These are phyloP conservation scores for Neopipo cinnamomea DNA, from an alignment of 2,113 vertebrate genomes.

Conservation along the genomic window DNA sequence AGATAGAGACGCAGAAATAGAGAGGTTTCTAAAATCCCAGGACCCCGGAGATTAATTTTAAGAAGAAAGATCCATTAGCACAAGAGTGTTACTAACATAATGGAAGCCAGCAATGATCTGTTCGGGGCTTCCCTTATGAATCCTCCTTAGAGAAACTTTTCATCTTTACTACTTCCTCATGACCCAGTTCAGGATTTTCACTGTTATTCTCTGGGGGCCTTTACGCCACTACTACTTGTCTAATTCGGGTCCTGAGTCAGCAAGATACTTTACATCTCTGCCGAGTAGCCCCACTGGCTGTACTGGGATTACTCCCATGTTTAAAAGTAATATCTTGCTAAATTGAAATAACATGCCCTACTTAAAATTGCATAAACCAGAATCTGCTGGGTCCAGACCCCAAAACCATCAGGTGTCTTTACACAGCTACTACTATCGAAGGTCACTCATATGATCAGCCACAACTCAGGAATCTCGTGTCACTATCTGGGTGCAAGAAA, in stretches of 20 bases:
- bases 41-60: constrained; percentile 16
- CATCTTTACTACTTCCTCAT: constrained; percentile 67
- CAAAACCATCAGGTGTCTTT: neutral
- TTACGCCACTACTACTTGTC: constrained; percentile 36
- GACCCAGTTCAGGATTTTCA: constrained; percentile 63
- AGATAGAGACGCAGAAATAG: neutral
- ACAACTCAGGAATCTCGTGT: neutral
- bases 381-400: neutral
- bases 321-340: constrained; percentile 45
- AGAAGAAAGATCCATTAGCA: constrained; percentile 15
- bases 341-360: constrained; percentile 51
- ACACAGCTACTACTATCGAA: neutral
- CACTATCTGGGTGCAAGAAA: neutral
- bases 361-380: constrained; percentile 36
- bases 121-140: constrained; percentile 24
- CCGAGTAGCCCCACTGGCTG: constrained; percentile 36
- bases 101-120: constrained; percentile 46
- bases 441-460: neutral
- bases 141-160: constrained; percentile 61
- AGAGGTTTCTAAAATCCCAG: constrained; percentile 40
- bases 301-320: constrained; percentile 42
- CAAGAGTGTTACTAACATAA: neutral
- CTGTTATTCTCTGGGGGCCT: constrained; percentile 37
- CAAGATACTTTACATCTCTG: constrained; percentile 34
- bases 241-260: constrained; percentile 58